These are phyloP conservation scores for Leptodirus hochenwartii DNA, from an alignment of 2,888 invertebrate genomes.

Conservation along the genomic window DNA sequence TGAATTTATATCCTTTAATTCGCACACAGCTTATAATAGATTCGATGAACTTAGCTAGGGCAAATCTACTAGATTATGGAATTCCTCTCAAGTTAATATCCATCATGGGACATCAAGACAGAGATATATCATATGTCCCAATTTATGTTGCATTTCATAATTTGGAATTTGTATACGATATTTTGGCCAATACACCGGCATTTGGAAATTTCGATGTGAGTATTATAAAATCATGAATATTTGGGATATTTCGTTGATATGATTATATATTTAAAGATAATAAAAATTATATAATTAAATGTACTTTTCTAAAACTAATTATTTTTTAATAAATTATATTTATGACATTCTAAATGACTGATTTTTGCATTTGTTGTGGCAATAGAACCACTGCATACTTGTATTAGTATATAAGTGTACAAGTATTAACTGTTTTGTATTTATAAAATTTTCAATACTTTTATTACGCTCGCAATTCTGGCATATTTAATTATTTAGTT, in stretches of 20 bases:
- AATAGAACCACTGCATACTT: no score
- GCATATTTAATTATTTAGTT: no score
- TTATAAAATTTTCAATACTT: no score
- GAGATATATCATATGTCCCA: slow-evolving; percentile 31
- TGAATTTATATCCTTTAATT: slow-evolving; percentile 35
- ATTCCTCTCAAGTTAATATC: slow-evolving; percentile 34
- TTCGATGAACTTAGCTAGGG: slow-evolving; percentile 37
- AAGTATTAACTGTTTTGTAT: no score
- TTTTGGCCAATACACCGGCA: slow-evolving; percentile 36
- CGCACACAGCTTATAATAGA: slow-evolving; percentile 55
- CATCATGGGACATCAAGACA: slow-evolving; percentile 30
- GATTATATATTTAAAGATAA: no score
- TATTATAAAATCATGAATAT: background rate
- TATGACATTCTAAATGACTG: no score
- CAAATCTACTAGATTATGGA: slow-evolving; percentile 35
- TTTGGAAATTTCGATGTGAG: slow-evolving; percentile 40
- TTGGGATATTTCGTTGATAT: slow-evolving; percentile 10
- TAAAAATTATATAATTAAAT: no score
- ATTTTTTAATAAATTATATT: no score
- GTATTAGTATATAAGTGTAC: no score
- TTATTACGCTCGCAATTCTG: no score
- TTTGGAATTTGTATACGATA: slow-evolving; percentile 36
- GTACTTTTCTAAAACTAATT: no score
- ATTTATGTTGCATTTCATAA: slow-evolving; percentile 38
- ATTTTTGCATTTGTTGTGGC: no score